Evolutionary conservation across 2,113 vertebrate genomes (phyloP).

Genomic region (Nerophis ophidion): DNA sequence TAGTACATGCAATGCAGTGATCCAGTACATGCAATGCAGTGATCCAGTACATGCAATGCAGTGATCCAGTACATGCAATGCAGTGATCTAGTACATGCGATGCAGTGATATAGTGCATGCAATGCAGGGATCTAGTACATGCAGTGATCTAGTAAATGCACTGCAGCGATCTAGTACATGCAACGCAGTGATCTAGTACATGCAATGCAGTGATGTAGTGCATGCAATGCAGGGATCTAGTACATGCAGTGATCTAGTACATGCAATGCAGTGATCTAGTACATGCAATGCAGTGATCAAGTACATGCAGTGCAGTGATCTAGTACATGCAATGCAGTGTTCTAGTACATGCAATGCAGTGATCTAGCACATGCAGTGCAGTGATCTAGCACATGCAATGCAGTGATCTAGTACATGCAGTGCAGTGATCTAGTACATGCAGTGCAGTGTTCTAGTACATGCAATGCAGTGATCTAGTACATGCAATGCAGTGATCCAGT

Average conservation of each 20-base stretch:
- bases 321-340: no score
- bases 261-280: constrained; percentile 28
- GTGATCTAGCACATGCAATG: constrained; percentile 17
- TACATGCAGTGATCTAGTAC: constrained; percentile 8
- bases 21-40: no score
- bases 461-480: constrained; percentile 6
- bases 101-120: no score
- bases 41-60: constrained; percentile 19
- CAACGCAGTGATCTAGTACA: constrained; percentile 28
- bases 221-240: constrained; percentile 22
- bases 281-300: no score
- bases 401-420: no score
- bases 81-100: constrained; percentile 17
- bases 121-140: constrained; percentile 9
- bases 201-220: neutral
- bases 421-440: constrained; percentile 13
- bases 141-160: no score
- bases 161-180: constrained; percentile 10
- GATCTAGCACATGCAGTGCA: no score
- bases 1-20: constrained; percentile 30
- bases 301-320: constrained; percentile 33
- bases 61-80: constrained; percentile 34
- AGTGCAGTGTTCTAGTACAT: constrained; percentile 33
- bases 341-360: constrained; percentile 27
- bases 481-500: constrained; percentile 28